A percentile compares a stretch with the other conserved stretches of the same genome.
phyloP scores from a whole-genome alignment of 2,888 invertebrate genomes.

The Parnassius mnemosyne region DNA sequence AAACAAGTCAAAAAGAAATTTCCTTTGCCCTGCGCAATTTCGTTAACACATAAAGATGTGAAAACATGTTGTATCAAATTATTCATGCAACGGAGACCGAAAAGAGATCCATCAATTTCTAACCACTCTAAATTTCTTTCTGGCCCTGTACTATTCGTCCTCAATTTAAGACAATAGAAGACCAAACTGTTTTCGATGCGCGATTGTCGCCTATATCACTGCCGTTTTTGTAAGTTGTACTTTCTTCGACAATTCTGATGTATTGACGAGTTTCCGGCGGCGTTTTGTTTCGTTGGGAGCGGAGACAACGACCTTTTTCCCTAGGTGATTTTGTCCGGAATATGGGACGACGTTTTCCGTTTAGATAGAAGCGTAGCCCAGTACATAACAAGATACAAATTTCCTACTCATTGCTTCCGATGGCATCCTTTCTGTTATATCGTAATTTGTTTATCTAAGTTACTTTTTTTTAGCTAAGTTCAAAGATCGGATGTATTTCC shows the following conservation, averaged over 20 bases:
- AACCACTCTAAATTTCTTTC: not conserved
- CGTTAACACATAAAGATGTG: no score
- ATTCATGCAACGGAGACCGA: not conserved
- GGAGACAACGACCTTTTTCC: not conserved
- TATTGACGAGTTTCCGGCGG: slow-evolving; percentile 3
- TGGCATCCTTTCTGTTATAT: not conserved
- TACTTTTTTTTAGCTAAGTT: no score
- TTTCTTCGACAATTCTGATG: slow-evolving; percentile 1
- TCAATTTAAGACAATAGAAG: not conserved
- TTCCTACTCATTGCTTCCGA: not conserved
- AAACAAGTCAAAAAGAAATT: no score
- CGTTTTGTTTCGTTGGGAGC: not conserved
- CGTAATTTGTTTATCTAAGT: not conserved
- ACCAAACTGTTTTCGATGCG: not conserved
- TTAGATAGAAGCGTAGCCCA: not conserved
- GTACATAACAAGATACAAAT: not conserved
- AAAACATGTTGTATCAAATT: no score
- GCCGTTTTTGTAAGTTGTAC: not conserved
- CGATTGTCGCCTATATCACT: not conserved
- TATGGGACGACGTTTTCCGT: not conserved
- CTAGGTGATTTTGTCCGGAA: not conserved
- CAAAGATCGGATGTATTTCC: no score
- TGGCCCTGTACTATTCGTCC: not conserved
- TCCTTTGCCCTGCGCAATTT: no score
- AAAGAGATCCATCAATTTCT: not conserved